A percentile compares a stretch with the other conserved stretches of the same genome.
These are phyloP conservation scores for Hydrolagus colliei DNA, from an alignment of 2,797 vertebrate genomes.

Conservation along the genomic window DNA sequence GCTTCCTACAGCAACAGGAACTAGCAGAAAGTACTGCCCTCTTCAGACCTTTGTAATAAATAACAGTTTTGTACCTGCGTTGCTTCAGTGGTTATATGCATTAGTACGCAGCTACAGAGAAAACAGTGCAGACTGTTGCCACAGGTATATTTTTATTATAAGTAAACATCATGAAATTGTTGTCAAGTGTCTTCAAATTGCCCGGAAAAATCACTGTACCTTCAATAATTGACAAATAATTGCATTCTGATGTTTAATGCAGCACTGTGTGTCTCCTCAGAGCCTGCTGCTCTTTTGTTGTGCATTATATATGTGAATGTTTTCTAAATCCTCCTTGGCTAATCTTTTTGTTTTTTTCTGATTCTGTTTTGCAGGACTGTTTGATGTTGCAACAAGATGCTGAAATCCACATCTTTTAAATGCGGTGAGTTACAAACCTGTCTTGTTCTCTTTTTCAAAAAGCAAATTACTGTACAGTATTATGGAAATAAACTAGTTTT, in stretches of 20 bases:
- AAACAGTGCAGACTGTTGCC: not conserved
- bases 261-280: too few relatives aligned
- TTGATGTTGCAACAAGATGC: not conserved
- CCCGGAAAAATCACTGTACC: not conserved
- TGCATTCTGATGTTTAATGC: too few relatives aligned
- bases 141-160: too few relatives aligned
- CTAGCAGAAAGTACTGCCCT: constrained; percentile 72
- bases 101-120: not conserved
- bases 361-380: not conserved
- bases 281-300: too few relatives aligned
- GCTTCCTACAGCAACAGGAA: constrained; percentile 32
- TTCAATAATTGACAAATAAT: too few relatives aligned
- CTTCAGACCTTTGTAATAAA: constrained; percentile 59
- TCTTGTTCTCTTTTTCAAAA: not conserved
- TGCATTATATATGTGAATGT: not conserved
- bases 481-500: too few relatives aligned
- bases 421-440: not conserved
- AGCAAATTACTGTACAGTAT: not conserved
- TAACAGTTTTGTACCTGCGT: constrained; percentile 39
- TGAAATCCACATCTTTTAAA: not conserved
- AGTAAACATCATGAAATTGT: too few relatives aligned
- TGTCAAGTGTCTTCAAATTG: not conserved
- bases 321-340: not conserved
- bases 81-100: not conserved
- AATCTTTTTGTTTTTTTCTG: not conserved